Evolutionary conservation across 2,113 vertebrate species (phyloP).

Genomic region (Serinus canaria): DNA sequence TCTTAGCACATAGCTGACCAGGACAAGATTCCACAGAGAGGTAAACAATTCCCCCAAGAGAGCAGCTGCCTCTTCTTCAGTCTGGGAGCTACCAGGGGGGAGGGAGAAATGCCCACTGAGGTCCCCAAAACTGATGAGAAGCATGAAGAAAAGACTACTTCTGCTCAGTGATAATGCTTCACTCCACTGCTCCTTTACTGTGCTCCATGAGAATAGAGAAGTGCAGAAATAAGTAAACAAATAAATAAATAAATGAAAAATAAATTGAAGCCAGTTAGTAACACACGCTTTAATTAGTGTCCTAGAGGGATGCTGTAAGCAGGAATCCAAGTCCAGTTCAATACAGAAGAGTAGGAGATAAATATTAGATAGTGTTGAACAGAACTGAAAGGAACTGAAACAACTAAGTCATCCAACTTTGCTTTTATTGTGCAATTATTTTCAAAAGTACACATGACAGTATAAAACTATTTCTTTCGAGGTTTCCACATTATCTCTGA

Average conservation of each 20-base stretch:
- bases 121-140: neutral
- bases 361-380: neutral
- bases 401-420: neutral
- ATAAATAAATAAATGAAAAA: neutral
- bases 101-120: neutral
- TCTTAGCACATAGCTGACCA: slow-evolving; percentile 65
- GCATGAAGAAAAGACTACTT: neutral
- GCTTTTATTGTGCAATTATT: neutral
- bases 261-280: neutral
- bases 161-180: neutral
- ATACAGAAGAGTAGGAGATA: neutral
- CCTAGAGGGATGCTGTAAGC: neutral
- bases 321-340: neutral
- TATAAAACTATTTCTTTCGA: neutral
- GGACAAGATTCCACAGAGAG: slow-evolving; percentile 53
- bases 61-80: slow-evolving; percentile 62
- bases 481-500: neutral
- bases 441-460: neutral
- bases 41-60: slow-evolving; percentile 51
- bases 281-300: neutral
- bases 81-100: neutral
- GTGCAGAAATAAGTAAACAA: neutral
- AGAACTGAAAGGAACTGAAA: neutral
- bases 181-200: neutral
- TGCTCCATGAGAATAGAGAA: neutral